These are phyloP conservation scores for Glareola pratincola DNA, from an alignment of 2,113 vertebrate species.

Conservation along the genomic window DNA sequence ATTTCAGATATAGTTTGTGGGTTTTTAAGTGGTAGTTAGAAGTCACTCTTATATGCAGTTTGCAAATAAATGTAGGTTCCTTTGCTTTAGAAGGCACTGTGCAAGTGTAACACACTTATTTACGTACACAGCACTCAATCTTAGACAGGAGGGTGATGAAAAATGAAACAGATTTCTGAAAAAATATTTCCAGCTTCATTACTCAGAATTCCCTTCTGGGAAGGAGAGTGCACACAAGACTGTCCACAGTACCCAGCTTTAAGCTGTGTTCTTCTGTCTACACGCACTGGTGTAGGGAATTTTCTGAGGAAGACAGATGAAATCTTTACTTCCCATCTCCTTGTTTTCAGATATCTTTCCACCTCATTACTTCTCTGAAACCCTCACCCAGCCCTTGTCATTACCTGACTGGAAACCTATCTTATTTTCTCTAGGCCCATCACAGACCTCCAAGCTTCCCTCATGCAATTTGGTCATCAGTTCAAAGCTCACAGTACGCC, in stretches of 20 bases:
- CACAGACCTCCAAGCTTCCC: neutral
- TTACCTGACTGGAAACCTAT: neutral
- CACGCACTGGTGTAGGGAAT: neutral
- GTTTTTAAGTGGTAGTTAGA: neutral
- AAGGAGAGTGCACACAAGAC: neutral
- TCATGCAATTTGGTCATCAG: neutral
- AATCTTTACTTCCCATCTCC: neutral
- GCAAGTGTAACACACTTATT: neutral
- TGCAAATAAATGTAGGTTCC: neutral
- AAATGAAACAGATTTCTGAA: neutral
- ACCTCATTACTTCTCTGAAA: neutral
- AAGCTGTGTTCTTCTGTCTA: neutral
- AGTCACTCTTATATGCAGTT: neutral
- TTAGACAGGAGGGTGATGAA: neutral
- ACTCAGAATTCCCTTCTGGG: neutral
- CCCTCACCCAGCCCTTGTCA: neutral
- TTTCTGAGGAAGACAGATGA: neutral
- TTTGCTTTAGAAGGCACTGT: neutral
- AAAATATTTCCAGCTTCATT: neutral
- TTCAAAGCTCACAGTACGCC: neutral
- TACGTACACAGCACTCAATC: neutral
- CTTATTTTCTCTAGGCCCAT: neutral
- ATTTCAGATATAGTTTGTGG: neutral
- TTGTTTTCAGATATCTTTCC: neutral
- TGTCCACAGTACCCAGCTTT: neutral